These are phyloP conservation scores for Fregata magnificens DNA, from an alignment of 2,113 vertebrate genomes.

Conservation along the genomic window DNA sequence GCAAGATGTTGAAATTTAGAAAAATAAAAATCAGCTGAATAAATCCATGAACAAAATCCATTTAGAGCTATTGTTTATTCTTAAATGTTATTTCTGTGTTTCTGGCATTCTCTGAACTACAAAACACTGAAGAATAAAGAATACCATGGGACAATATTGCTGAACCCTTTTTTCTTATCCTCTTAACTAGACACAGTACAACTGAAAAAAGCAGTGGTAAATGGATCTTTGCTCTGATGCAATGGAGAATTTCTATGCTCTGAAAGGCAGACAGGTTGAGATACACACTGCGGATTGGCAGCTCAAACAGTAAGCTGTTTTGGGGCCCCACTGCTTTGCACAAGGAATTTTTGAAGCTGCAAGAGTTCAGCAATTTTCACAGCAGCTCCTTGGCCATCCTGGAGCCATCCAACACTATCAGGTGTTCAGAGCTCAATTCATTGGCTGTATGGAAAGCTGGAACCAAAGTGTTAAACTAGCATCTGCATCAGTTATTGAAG, in stretches of 20 bases:
- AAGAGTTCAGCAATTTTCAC: not conserved
- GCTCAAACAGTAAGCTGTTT: not conserved
- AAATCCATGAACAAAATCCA: not conserved
- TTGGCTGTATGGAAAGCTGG: not conserved
- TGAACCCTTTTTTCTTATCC: not conserved
- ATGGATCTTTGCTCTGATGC: not conserved
- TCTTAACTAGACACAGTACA: not conserved
- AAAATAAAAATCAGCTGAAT: not conserved
- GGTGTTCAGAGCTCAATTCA: not conserved
- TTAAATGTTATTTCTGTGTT: not conserved
- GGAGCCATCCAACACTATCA: not conserved
- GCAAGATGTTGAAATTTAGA: not conserved
- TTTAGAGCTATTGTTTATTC: not conserved
- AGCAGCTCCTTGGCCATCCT: not conserved
- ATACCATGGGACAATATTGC: not conserved
- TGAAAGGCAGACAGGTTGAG: not conserved
- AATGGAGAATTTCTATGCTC: not conserved
- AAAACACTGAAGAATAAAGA: not conserved
- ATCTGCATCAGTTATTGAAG: not conserved
- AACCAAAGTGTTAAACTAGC: not conserved
- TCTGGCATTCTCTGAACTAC: not conserved
- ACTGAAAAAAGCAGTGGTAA: not conserved
- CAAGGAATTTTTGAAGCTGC: not conserved
- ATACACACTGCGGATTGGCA: rapidly evolving
- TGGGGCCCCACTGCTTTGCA: not conserved